Conservation (phyloP, 2,888 invertebrate species). For the Callimorpha dominula region DNA sequence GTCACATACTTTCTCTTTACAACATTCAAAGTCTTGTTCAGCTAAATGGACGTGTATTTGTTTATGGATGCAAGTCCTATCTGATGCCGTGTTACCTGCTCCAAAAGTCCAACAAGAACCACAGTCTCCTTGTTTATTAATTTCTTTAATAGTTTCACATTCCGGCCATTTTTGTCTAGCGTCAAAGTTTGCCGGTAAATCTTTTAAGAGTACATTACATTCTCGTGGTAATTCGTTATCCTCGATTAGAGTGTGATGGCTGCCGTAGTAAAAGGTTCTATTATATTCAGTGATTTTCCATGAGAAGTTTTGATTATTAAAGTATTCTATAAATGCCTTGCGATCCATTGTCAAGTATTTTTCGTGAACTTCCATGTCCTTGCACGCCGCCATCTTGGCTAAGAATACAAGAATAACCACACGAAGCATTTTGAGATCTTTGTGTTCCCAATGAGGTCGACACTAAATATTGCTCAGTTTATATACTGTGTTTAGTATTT, state of each 20-base stretch:
- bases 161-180: conserved; percentile 26
- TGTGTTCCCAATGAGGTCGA: too few species aligned
- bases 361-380: conserved; percentile 12
- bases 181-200: conserved; percentile 34
- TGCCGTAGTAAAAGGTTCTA: background rate
- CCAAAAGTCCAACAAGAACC: conserved; percentile 40
- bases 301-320: conserved; percentile 33
- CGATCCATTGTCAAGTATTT: conserved; percentile 17
- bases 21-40: conserved; percentile 34
- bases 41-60: conserved; percentile 22
- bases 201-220: background rate
- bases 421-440: conserved; percentile 12
- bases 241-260: background rate
- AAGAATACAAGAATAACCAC: conserved; percentile 5
- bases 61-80: conserved; percentile 41
- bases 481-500: background rate
- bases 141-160: conserved; percentile 30
- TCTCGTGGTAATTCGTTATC: background rate
- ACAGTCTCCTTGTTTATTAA: conserved; percentile 23
- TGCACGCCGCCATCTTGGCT: background rate
- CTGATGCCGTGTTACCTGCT: conserved; percentile 30
- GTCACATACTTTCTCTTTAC: rapidly evolving
- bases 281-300: conserved; percentile 30
- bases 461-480: background rate
- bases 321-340: conserved; percentile 35